A percentile compares a stretch with the other conserved stretches of the same genome.
phyloP scores from a whole-genome alignment of 2,797 vertebrate species.

The Pangasius larnaudii region DNA sequence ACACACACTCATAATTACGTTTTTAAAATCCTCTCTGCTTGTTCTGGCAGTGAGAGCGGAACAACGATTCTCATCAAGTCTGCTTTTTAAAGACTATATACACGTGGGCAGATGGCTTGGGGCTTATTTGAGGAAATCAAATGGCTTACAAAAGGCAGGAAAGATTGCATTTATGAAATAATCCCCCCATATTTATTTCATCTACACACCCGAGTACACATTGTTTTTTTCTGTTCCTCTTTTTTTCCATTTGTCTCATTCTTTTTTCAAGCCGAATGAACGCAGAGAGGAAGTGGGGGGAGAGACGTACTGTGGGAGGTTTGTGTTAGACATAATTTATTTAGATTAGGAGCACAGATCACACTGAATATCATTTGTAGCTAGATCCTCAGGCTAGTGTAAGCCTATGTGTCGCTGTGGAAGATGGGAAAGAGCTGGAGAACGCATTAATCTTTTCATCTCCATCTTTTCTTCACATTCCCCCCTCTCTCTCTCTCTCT shows the following conservation, averaged over 20 bases:
- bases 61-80: slow-evolving; percentile 67
- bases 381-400: slow-evolving; percentile 67
- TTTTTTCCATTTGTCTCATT: slow-evolving; percentile 44
- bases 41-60: slow-evolving; percentile 57
- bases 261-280: slow-evolving; percentile 29
- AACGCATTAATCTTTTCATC: slow-evolving; percentile 39
- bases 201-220: slow-evolving; percentile 43
- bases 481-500: background rate
- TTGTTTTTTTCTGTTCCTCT: slow-evolving; percentile 48
- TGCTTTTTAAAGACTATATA: slow-evolving; percentile 72
- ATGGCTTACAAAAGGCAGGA: slow-evolving; percentile 74
- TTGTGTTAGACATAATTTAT: slow-evolving; percentile 69
- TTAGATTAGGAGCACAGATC: slow-evolving; percentile 68
- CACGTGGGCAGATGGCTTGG: slow-evolving; percentile 75
- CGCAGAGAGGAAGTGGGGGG: slow-evolving; percentile 62
- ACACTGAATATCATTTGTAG: slow-evolving; percentile 64
- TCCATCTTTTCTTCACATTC: slow-evolving; percentile 30
- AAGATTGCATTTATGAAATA: slow-evolving; percentile 79
- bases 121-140: slow-evolving; percentile 79
- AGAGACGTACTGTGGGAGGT: slow-evolving; percentile 70
- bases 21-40: slow-evolving; percentile 29
- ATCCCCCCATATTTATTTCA: slow-evolving; percentile 76
- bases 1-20: slow-evolving; percentile 40
- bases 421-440: slow-evolving; percentile 56
- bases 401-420: slow-evolving; percentile 63